These are phyloP conservation scores for Arvicanthis niloticus DNA, from an alignment of 2,113 vertebrate genomes.

Conservation along the genomic window DNA sequence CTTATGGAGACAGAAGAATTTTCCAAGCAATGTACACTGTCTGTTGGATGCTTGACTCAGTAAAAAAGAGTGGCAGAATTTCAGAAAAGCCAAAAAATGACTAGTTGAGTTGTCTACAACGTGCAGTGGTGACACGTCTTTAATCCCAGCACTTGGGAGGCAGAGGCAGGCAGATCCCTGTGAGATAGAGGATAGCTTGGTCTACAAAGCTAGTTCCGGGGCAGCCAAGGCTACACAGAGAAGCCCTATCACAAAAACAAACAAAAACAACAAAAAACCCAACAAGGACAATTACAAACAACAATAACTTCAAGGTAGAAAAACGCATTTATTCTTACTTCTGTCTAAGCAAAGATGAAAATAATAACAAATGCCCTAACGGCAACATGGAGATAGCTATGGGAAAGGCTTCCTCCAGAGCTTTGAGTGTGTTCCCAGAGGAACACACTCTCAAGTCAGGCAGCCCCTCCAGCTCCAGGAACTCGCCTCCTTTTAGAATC, in stretches of 20 bases:
- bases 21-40: not conserved
- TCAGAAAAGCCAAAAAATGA: not conserved
- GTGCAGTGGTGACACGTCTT: not conserved
- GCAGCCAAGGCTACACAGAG: not conserved
- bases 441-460: not conserved
- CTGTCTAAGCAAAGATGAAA: not conserved
- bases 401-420: not conserved
- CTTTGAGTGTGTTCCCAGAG: not conserved
- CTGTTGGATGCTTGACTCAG: not conserved
- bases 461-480: too few species aligned
- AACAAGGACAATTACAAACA: not conserved
- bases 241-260: not conserved
- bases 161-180: not conserved
- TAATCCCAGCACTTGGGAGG: not conserved
- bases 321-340: slow-evolving; percentile 15
- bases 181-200: not conserved
- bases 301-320: not conserved
- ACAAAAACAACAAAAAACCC: not conserved
- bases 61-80: not conserved
- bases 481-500: slow-evolving; percentile 38
- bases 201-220: not conserved
- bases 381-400: not conserved
- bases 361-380: not conserved
- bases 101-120: not conserved
- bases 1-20: not conserved